Percentiles rank a stretch among this genome's conserved stretches.
Evolutionary conservation across 2,797 vertebrate species (phyloP).

Genomic region (Tauraco hartlaubi): DNA sequence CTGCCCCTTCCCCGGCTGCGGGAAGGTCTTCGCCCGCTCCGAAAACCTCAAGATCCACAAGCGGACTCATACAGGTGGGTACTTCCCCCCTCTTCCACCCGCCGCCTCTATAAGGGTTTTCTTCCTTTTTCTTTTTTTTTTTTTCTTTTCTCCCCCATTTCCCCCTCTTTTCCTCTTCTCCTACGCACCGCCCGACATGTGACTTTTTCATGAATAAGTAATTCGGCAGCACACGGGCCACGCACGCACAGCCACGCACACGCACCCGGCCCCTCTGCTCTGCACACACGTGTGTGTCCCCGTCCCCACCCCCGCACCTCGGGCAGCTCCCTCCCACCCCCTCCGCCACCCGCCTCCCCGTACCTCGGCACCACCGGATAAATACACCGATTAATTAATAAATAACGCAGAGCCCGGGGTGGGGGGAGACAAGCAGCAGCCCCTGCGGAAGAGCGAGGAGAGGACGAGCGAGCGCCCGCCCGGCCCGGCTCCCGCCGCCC

Average conservation of each 20-base stretch:
- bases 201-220: conserved; percentile 81
- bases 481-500: background rate
- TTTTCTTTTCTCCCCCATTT: no score
- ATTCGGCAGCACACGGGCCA: conserved; percentile 70
- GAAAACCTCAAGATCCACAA: conserved; percentile 99
- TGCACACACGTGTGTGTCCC: conserved; percentile 8
- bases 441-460: background rate
- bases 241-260: background rate
- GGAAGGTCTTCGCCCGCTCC: conserved; percentile 95
- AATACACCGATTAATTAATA: background rate
- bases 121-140: conserved; percentile 16
- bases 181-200: conserved; percentile 48
- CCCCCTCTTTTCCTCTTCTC: background rate
- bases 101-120: background rate
- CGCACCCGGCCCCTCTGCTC: conserved; percentile 44
- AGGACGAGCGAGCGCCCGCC: conserved; percentile 30
- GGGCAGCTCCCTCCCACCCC: background rate
- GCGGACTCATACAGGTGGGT: conserved; percentile 97
- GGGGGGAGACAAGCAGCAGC: background rate
- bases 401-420: background rate
- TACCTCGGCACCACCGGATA: background rate
- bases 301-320: background rate
- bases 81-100: background rate
- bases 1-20: conserved; percentile 95
- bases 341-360: background rate